A percentile compares a stretch with the other conserved stretches of the same genome.
Conservation (phyloP, 2,797 vertebrate species). For the Protosalanx chinensis region DNA sequence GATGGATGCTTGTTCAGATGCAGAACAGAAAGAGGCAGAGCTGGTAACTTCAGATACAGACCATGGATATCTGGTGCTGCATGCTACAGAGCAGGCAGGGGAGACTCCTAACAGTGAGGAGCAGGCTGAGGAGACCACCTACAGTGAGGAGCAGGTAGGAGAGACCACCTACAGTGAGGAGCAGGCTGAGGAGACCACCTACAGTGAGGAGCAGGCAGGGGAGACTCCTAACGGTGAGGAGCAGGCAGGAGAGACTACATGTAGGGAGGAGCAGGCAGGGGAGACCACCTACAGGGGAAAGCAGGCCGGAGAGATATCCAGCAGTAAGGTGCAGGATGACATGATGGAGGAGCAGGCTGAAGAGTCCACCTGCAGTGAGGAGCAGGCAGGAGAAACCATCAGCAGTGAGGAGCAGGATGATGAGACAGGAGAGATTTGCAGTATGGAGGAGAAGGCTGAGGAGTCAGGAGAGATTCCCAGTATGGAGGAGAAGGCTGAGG, state of each 20-base stretch:
- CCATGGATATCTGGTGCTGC: background rate
- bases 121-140: background rate
- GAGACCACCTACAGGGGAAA: background rate
- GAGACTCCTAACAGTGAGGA: background rate
- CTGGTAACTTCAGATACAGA: background rate
- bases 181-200: background rate
- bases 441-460: too few relatives aligned
- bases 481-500: background rate
- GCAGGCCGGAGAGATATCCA: background rate
- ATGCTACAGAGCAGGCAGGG: background rate
- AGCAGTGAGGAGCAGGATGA: background rate
- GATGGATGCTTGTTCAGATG: background rate
- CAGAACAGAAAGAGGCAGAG: slow-evolving; percentile 7
- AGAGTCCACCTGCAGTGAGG: background rate
- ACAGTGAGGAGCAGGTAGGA: background rate
- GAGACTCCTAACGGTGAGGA: background rate
- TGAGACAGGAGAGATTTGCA: slow-evolving; percentile 12
- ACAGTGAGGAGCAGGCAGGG: background rate
- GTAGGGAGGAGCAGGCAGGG: background rate
- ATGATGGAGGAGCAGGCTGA: background rate
- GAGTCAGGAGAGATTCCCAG: background rate
- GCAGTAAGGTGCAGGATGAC: background rate
- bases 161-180: background rate
- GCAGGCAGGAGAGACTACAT: background rate
- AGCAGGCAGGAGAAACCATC: background rate